Base-by-base conservation (phyloP, 1,140 invertebrate species). In the Drosophila pruinosa region DNA sequence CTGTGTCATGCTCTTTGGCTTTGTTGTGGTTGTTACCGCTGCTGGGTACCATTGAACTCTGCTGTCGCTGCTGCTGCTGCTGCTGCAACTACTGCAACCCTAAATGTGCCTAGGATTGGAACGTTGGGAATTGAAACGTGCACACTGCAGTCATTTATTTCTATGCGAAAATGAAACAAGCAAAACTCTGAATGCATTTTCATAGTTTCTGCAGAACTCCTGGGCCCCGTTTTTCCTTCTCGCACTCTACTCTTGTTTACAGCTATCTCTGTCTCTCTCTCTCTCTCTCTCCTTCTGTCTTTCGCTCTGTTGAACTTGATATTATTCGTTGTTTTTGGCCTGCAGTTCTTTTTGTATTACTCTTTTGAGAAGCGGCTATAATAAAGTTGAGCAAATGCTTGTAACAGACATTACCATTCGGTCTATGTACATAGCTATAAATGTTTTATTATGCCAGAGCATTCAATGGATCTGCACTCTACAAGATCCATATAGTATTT, bases 31-130 rank as follows among this genome's bases (percentile, higher is more conserved):
- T 71, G 68, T 47, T 59, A 64, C 36, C 28, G 21, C 59, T 48
- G 43, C 68, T 78, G 62, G 78, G 81, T 85, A 85, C 81, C 81
- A 85, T 85, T 85, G 81, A 85, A 85, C 81, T 85, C 80, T 85
- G 78, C 59, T 67, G 75, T 56, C 39, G 75, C 10, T 12, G 17
- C 17, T 21, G 41, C 41, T 19, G 43, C 41, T 43, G 59, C 53
- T 47, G 48, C 61, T 59, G 26, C 48, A 38, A 36, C 56, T 47
- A 45, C 77, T 71, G 74, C 65, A 80, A 80, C 80, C 80, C 81
- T 72, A 69, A 86, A 86, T 48, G 54, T 45, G 54, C 21, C 43
- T 56, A 65, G 68, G 70, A 57, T 41, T 22, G 80, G 70, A 86
- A 85, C 69, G 63, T 38, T 74, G 64, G 69, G 74, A 85, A 85